Conservation (phyloP, 2,113 vertebrate species). For the Mesitornis unicolor region DNA sequence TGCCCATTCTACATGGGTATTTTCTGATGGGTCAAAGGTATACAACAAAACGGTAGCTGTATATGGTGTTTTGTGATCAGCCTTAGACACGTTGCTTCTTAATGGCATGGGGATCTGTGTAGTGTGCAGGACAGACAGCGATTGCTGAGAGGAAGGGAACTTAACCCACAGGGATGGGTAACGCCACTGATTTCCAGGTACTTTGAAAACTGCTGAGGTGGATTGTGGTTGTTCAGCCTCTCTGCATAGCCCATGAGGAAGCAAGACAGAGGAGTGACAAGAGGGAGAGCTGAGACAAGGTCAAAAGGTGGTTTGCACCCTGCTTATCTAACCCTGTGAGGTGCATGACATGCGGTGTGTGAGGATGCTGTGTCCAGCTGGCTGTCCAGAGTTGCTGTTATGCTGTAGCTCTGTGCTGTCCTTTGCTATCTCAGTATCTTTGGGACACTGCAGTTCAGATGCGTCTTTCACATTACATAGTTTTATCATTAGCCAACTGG, state of each 20-base stretch:
- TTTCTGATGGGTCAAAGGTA: not conserved
- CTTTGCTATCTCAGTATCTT: too few species aligned
- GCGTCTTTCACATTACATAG: too few species aligned
- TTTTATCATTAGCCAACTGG: too few species aligned
- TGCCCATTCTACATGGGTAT: accelerated
- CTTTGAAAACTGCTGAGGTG: not conserved
- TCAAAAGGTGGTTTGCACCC: not conserved
- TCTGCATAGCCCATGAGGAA: accelerated
- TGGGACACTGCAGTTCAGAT: too few species aligned
- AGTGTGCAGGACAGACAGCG: accelerated
- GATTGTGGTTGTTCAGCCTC: not conserved
- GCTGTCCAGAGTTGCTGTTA: too few species aligned
- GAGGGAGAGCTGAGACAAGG: not conserved
- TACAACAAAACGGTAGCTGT: too few species aligned
- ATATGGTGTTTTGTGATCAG: too few species aligned
- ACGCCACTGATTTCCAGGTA: not conserved
- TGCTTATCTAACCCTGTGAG: not conserved
- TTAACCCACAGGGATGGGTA: not conserved
- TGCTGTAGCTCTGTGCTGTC: too few species aligned
- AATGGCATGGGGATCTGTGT: not conserved
- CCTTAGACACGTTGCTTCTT: not conserved
- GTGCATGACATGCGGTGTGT: too few species aligned
- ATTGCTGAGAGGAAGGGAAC: not conserved
- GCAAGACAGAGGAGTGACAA: not conserved
- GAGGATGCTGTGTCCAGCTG: too few species aligned